Evolutionary conservation across 1,140 invertebrate genomes (phyloP), one percentile per base, ranked within the genome.

Genomic region (Papilio dardanus): DNA sequence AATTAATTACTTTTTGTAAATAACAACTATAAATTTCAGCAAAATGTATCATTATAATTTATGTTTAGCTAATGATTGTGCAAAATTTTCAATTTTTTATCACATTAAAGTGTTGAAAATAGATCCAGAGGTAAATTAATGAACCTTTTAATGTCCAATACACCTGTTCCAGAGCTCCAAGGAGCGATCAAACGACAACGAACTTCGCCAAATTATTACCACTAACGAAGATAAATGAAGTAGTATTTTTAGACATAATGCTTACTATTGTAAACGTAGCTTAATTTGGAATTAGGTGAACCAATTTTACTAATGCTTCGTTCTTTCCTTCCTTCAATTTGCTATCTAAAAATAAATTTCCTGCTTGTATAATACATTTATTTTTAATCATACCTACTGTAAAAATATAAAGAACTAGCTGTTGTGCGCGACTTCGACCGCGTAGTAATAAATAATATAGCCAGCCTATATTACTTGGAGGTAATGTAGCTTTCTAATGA

Each of bases 111-210:
- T 30, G 54, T 62, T 67, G 6, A 35, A 35, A 67, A 67, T 19
- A 67, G 33, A 67, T 16, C n/a, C 30, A 6, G 30, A 42, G 2
- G 14, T 19, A 40, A 69, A 69, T 68, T 69, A 69, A 69, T 69
- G 67, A 69, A 19, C 33, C 35, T 24, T 68, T 69, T 37, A 35
- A 19, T 69, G 67, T 69, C 67, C 35, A 10, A 69, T 69, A 69
- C 67, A 69, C 67, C 67, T 69, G 67, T 19, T 14, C 67, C n/a
- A n/a, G n/a, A n/a, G n/a, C n/a, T 28, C 35, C 3, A 4, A 35
- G 12, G 35, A 68, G 67, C 67, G 31, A 69, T 69, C 21, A 69
- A 35, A 40, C 35, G 67, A 69, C 67, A 40, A 28, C 21, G 67
- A 35, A 40, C 33, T 40, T 69, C 7, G 19, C 19, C 31, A 42